Evolutionary conservation across 2,888 invertebrate species (phyloP), one percentile per base, ranked within the genome.

Genomic region (Aspidiotus destructor): DNA sequence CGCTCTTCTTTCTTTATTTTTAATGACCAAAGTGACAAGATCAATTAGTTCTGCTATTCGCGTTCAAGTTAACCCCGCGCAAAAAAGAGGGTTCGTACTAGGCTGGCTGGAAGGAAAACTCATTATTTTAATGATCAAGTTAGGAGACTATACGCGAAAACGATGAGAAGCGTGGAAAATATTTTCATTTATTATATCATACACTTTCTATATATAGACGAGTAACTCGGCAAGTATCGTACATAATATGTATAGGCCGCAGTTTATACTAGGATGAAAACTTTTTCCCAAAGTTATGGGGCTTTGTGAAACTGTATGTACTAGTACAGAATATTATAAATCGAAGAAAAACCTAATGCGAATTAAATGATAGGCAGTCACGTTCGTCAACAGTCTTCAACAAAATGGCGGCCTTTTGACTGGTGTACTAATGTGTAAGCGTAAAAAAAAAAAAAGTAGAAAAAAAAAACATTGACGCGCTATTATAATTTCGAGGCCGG

Each of bases 311-410:
- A 28, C 28, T 28, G 28, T 28, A 28, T 28, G 28, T 28, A 28
- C 28, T 28, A 28, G 28, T 28, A 28, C 28, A 28, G 28, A 28
- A 28, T 28, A 28, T 28, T 28, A 28, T 28, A 28, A 3, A 28
- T 28, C 28, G 28, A 28, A 40, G 65, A 60, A 57, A 57, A 42
- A 57, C 57, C 58, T 65, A 65, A 65, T 65, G 65, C 65, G 65
- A 65, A 65, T 57, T 65, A 65, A 65, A 65, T 65, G 65, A 65
- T 58, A 65, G 65, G 58, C 65, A 65, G 65, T 65, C 65, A 65
- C 65, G 65, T 65, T 65, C 65, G 65, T 65, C 65, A 65, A 65
- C 65, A 65, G 65, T 65, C 65, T 58, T 65, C 65, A 65, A 65
- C 65, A 65, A 65, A 65, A 65, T 65, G 65, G 65, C 65, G 65